Base-by-base conservation (phyloP, 2,888 invertebrate genomes). In the Meganola albula region DNA sequence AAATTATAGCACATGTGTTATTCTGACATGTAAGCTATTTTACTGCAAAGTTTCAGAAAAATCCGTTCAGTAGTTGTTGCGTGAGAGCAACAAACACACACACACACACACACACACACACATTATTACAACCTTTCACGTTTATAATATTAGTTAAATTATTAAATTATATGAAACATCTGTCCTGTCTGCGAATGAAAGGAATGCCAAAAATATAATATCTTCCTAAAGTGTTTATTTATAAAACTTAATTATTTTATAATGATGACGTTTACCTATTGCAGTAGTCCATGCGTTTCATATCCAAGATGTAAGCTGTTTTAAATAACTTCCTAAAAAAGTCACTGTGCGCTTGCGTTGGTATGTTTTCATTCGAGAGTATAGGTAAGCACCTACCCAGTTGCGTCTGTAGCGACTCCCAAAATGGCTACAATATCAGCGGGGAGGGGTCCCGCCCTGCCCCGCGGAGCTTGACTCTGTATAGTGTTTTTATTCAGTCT, bases 301-400 rank as follows among this genome's bases (percentile, higher is more conserved):
- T 29, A 29, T 29, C 29, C 29, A 29, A 29, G 29, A 29, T 29
- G 29, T 29, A 29, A 29, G 29, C 29, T 29, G 29, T 29, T 29
- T 29, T 30, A 30, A 30, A 30, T 30, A 30, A 30, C 30, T 30
- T 30, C 30, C 24, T 31, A 24, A 31, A 31, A 31, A 31, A 31
- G 31, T 31, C 31, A 31, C 31, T 31, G 31, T 31, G 25, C 31
- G 31, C 31, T 31, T 31, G 31, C 31, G 31, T 31, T 31, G 31
- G 31, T 31, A 31, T 31, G 31, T 31, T 31, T 31, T 31, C 31
- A 31, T 31, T 31, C 31, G 31, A 31, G 31, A 31, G 31, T 31
- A 31, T 31, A 31, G 31, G 31, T 31, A 31, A 31, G 25, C 31
- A 31, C 31, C 31, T 31, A 31, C 31, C 31, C 31, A 31, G 31